A percentile compares a stretch with the other conserved stretches of the same genome.
Evolutionary conservation across 2,888 invertebrate genomes (phyloP).

Genomic region (Neria commutata): DNA sequence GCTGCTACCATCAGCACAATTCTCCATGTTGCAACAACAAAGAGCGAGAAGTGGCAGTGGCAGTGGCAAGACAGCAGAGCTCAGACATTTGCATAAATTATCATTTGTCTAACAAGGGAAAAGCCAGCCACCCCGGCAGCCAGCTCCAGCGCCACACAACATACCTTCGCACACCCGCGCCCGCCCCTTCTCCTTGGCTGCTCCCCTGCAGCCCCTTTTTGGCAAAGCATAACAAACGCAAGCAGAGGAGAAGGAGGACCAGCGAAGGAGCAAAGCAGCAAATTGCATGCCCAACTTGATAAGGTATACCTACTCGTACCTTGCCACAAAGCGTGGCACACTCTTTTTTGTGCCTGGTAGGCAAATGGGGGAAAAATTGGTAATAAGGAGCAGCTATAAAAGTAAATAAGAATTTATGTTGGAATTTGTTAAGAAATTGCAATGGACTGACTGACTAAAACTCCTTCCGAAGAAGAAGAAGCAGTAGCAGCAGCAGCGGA

Average conservation of each 20-base stretch:
- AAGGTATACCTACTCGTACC: conserved; percentile 2
- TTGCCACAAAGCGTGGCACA: neutral
- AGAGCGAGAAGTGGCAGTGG: neutral
- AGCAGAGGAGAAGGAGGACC: neutral
- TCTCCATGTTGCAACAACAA: conserved; percentile 16
- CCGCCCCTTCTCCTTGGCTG: no score
- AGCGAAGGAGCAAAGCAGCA: conserved; percentile 2
- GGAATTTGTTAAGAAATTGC: neutral
- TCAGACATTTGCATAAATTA: conserved; percentile 57
- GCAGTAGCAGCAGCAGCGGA: no score
- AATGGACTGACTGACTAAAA: neutral
- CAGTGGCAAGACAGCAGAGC: neutral
- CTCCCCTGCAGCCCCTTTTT: no score
- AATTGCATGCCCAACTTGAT: conserved; percentile 16
- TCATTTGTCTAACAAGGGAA: conserved; percentile 49
- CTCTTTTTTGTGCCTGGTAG: neutral
- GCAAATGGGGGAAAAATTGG: conserved; percentile 16
- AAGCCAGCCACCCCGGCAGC: no score
- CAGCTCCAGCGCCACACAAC: no score
- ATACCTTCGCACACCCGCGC: no score
- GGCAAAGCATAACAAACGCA: neutral
- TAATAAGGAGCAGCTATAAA: conserved; percentile 12
- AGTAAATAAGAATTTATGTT: conserved; percentile 10
- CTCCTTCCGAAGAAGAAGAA: no score
- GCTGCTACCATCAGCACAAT: conserved; percentile 44